A percentile compares a stretch with the other conserved stretches of the same genome.
phyloP scores from a whole-genome alignment of 2,888 invertebrate species.

The Morinoia aosen region DNA sequence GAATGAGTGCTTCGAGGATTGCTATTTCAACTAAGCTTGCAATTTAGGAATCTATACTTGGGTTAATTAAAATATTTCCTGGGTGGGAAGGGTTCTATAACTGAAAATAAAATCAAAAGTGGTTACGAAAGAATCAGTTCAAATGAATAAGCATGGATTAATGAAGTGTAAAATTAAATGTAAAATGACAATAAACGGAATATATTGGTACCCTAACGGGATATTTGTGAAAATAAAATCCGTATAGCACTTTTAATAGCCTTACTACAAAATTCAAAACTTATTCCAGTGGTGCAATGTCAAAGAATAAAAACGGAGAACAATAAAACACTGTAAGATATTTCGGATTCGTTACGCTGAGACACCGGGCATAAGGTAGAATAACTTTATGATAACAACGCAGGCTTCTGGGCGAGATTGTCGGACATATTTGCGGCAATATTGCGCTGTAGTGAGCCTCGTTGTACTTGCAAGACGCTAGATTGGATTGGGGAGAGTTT shows the following conservation, averaged over 20 bases:
- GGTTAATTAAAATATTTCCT: not conserved
- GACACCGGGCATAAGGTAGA: not conserved
- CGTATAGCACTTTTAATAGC: not conserved
- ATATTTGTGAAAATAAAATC: not conserved
- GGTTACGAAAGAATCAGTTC: not conserved
- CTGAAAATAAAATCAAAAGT: not conserved
- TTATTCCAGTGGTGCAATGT: not conserved
- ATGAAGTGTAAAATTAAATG: not conserved
- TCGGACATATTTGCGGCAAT: not conserved
- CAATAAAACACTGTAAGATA: not conserved
- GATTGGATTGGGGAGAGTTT: conserved; percentile 1
- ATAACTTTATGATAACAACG: not conserved
- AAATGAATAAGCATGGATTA: not conserved
- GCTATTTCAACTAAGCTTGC: not conserved
- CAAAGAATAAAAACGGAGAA: not conserved
- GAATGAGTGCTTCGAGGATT: not conserved
- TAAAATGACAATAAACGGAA: not conserved
- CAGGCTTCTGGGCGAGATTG: not conserved
- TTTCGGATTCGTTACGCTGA: not conserved
- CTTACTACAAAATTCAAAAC: not conserved
- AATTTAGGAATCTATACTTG: not conserved
- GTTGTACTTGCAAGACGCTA: not conserved
- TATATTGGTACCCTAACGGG: not conserved
- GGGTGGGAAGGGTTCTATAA: not conserved
- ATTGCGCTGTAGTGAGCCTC: not conserved